phyloP scores from a whole-genome alignment of 2,113 vertebrate species.

The Corapipo altera region DNA sequence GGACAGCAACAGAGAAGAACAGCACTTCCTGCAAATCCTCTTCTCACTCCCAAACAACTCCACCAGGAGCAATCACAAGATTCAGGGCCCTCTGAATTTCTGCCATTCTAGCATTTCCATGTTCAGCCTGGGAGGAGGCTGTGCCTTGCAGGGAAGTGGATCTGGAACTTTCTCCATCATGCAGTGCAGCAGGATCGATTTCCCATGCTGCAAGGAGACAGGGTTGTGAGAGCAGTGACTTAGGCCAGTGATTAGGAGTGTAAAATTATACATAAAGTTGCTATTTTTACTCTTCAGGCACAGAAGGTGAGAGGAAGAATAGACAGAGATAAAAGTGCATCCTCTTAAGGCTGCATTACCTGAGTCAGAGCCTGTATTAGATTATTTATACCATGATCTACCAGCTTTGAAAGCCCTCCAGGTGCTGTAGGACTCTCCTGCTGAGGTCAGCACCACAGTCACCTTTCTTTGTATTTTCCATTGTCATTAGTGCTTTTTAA shows the following conservation, averaged over 20 bases:
- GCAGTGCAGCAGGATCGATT: neutral
- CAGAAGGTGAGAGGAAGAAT: neutral
- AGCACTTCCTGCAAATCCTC: neutral
- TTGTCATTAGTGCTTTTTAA: neutral
- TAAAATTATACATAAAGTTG: neutral
- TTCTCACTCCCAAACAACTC: neutral
- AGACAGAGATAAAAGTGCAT: neutral
- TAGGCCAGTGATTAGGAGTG: neutral
- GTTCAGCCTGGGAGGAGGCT: neutral
- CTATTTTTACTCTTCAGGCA: neutral
- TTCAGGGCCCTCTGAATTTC: neutral
- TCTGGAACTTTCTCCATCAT: neutral
- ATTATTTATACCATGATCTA: neutral
- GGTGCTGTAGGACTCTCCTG: neutral
- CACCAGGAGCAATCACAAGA: neutral
- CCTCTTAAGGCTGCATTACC: neutral
- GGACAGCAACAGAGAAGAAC: neutral
- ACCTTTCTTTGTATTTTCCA: neutral
- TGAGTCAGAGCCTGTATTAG: neutral
- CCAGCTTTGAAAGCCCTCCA: neutral
- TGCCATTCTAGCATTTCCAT: neutral
- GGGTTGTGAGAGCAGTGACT: neutral
- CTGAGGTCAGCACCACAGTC: neutral
- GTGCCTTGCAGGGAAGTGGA: neutral
- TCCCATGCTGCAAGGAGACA: neutral